These are phyloP conservation scores for Luperina testacea DNA, from an alignment of 2,888 invertebrate genomes.

Conservation along the genomic window DNA sequence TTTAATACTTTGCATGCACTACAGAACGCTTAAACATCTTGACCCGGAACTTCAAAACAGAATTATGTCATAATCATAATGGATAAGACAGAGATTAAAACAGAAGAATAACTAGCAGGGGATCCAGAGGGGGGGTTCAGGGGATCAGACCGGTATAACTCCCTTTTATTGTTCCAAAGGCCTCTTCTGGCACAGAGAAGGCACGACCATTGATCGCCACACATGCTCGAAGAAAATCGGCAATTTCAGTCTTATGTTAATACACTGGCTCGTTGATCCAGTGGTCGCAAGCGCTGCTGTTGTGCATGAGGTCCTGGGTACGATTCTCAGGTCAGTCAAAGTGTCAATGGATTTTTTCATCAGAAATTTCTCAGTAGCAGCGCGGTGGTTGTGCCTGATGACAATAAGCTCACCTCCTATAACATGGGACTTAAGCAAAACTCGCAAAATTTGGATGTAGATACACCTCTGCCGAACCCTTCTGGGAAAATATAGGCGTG, in stretches of 20 bases:
- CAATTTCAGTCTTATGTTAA: not conserved
- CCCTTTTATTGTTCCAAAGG: too few relatives aligned
- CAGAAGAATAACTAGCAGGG: too few relatives aligned
- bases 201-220: not conserved
- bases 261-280: not conserved
- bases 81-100: too few relatives aligned
- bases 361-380: not conserved
- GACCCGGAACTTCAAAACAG: too few relatives aligned
- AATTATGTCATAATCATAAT: too few relatives aligned
- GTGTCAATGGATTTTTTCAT: not conserved
- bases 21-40: too few relatives aligned
- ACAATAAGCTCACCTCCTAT: not conserved
- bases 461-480: too few relatives aligned
- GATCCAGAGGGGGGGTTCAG: too few relatives aligned
- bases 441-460: not conserved
- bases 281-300: not conserved
- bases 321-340: not conserved
- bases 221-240: not conserved
- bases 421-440: not conserved
- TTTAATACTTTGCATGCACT: too few relatives aligned
- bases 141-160: too few relatives aligned
- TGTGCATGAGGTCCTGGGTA: not conserved
- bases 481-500: not conserved
- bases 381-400: not conserved
- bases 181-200: not conserved